A percentile compares a stretch with the other conserved stretches of the same genome.
Evolutionary conservation across 1,140 invertebrate species (phyloP).

Genomic region (Harlomillsia oculata): DNA sequence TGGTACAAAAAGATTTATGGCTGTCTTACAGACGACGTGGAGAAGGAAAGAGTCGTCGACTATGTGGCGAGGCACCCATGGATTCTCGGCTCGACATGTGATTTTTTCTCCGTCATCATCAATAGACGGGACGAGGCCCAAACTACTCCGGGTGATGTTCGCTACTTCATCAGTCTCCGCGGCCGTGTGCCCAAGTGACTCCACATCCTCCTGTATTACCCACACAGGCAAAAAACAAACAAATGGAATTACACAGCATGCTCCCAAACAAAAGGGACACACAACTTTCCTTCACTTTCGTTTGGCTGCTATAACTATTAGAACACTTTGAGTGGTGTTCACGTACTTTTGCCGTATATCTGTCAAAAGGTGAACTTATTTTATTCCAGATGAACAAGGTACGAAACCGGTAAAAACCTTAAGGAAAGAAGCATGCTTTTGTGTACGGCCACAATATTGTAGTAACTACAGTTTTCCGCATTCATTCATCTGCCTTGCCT

Average conservation of each 20-base stretch:
- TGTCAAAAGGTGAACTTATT: too few species aligned
- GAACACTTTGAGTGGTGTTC: too few species aligned
- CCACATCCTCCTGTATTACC: slow-evolving; percentile 12
- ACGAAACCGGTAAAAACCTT: too few species aligned
- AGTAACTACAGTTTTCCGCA: too few species aligned
- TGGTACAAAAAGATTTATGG: slow-evolving; percentile 20
- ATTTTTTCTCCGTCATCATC: slow-evolving; percentile 36
- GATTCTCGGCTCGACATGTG: slow-evolving; percentile 59
- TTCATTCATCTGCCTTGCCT: too few species aligned
- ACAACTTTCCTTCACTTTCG: too few species aligned
- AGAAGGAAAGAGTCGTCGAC: slow-evolving; percentile 62
- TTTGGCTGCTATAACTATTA: too few species aligned
- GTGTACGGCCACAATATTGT: too few species aligned
- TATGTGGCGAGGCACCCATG: slow-evolving; percentile 63
- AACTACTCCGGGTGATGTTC: slow-evolving; percentile 33
- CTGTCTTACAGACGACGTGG: slow-evolving; percentile 50
- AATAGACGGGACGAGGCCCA: slow-evolving; percentile 33
- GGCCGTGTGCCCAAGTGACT: slow-evolving; percentile 1
- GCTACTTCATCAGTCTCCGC: slow-evolving; percentile 32
- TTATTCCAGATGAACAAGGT: too few species aligned
- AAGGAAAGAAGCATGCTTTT: too few species aligned
- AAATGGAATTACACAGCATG: slow-evolving; percentile 7
- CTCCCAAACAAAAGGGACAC: too few species aligned
- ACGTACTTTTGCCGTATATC: too few species aligned
- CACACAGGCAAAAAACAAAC: slow-evolving; percentile 9